Percentiles rank a stretch among this genome's conserved stretches.
phyloP scores from a whole-genome alignment of 2,888 invertebrate species.

The Melitaea athalia region DNA sequence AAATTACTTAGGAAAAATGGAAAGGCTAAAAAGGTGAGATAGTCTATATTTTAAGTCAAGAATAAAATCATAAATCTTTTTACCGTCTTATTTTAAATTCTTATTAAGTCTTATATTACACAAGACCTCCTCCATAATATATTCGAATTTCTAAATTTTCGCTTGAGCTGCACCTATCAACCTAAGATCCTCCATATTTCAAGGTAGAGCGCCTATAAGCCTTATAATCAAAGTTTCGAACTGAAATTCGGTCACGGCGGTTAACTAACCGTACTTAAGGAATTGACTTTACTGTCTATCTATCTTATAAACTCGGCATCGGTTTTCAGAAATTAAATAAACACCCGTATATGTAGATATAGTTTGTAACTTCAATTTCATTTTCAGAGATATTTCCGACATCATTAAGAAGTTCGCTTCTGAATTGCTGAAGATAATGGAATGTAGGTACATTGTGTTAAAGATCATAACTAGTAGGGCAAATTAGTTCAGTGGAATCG shows the following conservation, averaged over 20 bases:
- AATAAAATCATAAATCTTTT: neutral
- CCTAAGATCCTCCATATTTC: constrained; percentile 61
- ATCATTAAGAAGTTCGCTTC: constrained; percentile 22
- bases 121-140: constrained; percentile 16
- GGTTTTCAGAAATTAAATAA: constrained; percentile 8
- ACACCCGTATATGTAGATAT: constrained; percentile 15
- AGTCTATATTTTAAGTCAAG: constrained; percentile 8
- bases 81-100: no score
- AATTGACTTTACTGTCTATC: constrained; percentile 43
- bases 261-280: constrained; percentile 54
- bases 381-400: constrained; percentile 19
- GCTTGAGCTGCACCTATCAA: constrained; percentile 33
- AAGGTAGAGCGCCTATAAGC: constrained; percentile 62
- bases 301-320: constrained; percentile 20
- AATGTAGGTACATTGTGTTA: constrained; percentile 63
- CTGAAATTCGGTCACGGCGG: constrained; percentile 61
- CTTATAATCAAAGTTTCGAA: constrained; percentile 58
- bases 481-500: constrained; percentile 65
- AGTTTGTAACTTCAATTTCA: constrained; percentile 15
- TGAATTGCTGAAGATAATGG: constrained; percentile 42
- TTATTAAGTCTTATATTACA: no score
- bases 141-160: constrained; percentile 22
- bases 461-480: constrained; percentile 65
- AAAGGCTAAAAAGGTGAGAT: constrained; percentile 88
- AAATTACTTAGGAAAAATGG: constrained; percentile 91